These are phyloP conservation scores for Lamellibrachia luymesi DNA, from an alignment of 1,140 invertebrate genomes.

Conservation along the genomic window DNA sequence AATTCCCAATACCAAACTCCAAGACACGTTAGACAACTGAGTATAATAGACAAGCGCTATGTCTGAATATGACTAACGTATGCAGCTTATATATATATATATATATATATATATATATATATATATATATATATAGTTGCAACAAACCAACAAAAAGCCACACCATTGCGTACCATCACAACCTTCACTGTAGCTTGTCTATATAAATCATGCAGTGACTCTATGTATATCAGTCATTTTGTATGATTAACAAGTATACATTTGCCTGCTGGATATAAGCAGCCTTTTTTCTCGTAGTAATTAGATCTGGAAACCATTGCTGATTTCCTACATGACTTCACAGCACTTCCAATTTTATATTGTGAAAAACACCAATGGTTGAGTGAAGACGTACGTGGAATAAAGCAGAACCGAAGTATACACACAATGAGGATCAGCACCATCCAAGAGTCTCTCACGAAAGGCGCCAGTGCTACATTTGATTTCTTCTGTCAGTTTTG, in stretches of 20 bases:
- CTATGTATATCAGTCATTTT: neutral
- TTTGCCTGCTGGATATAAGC: neutral
- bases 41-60: no score
- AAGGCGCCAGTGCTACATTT: neutral
- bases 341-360: neutral
- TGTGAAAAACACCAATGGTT: neutral
- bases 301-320: neutral
- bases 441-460: neutral
- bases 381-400: neutral
- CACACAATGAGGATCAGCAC: conserved; percentile 2
- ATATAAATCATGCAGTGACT: neutral
- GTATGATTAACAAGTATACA: no score
- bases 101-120: no score
- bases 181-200: neutral
- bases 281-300: neutral
- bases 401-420: neutral
- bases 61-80: no score
- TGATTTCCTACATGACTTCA: neutral
- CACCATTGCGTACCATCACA: neutral
- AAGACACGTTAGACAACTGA: no score
- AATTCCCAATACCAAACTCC: no score
- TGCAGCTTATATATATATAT: no score
- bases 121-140: neutral
- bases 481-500: neutral
- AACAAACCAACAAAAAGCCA: neutral